Base-by-base conservation (phyloP, 2,113 vertebrate genomes). In the Calypte anna region DNA sequence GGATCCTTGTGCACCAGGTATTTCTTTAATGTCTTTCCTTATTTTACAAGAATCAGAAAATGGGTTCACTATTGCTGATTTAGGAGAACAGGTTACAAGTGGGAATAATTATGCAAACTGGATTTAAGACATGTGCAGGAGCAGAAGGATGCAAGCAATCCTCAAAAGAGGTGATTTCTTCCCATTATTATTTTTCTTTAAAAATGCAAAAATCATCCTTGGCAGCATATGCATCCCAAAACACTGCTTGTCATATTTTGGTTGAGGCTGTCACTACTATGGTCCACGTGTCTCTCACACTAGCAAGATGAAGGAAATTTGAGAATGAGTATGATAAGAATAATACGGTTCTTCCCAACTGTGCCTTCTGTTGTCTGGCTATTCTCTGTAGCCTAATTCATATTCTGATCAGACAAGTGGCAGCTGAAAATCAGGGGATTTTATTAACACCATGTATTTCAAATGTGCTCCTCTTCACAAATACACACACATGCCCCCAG, bases 361-460 rank as follows among this genome's bases (percentile, higher is more conserved):
- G n/a, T 95, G 89, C 91, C 86, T 95, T 95, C 84, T 96, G 94
- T 94, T 95, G 93, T 83, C 94, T 96, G 88, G 90, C 92, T 95
- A 89, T 96, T 97, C 89, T 96, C 76, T 86, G 57, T 82, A 96
- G 93, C 90, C 96, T 97, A 93, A 98, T 97, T 98, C 96, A 88
- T 97, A 98, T 97, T 97, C 97, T 73, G 94, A 96, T 97, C 97
- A 97, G 97, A 96, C 88, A 82, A 79, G 59, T 57, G 72, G 87
- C 55, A 93, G 78, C 84, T 88, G 92, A 95, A 97, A 97, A 94
- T 68, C 75, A 75, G 92, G 46, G 4, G 16, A 6, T 14, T 97
- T 97, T 96, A 97, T 96, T 97, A 96, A 93, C 84, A 94, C 70
- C 86, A 72, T 33, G 15, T 59, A 87, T 78, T 94, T 93, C 82